Evolutionary conservation across 2,888 invertebrate genomes (phyloP), one percentile per base, ranked within the genome.

Genomic region (Zelleria hepariella): DNA sequence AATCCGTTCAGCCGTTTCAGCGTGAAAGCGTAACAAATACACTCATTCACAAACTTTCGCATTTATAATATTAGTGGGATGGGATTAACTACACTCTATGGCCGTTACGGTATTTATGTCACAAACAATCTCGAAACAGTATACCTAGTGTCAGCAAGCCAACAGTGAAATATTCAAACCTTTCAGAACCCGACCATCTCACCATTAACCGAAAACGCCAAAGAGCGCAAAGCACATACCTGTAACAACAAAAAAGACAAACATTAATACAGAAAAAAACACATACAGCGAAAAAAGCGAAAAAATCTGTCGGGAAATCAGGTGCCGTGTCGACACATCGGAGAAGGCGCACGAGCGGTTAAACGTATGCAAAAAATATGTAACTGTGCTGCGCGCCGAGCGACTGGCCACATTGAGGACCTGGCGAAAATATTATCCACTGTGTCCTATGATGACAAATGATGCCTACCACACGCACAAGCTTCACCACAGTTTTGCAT

Each of bases 361-460:
- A 68, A 72, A 73, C 69, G 66, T 73, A 75, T 73, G 73, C 48
- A 75, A 76, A 75, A 75, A 73, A 69, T 75, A 75, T 76, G 75
- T 73, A 74, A 68, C 69, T 64, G 62, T 71, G 67, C 64, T 65
- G 51, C 55, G 32, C 32, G 32, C 15, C 5, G 15, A 10, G 10
- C 32, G 1, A 42, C 32, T 1, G 15, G 32, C 15, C 15, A 42
- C 1, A 10, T 15, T 15, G 32, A 42, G 32, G 15, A 42, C 32
- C 15, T 42, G 32, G 32, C 15, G 15, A 42, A 42, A 15, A 42
- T 42, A 49, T 42, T 42, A 10, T 42, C 5, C 42, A 42, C 15
- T 24, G 24, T n/a, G n/a, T n/a, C n/a, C n/a, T n/a, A n/a, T n/a
- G n/a, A n/a, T n/a, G n/a, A n/a, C n/a, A n/a, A n/a, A n/a, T n/a